These are phyloP conservation scores for Conopomorpha cramerella DNA, from an alignment of 1,140 invertebrate species.

Conservation along the genomic window DNA sequence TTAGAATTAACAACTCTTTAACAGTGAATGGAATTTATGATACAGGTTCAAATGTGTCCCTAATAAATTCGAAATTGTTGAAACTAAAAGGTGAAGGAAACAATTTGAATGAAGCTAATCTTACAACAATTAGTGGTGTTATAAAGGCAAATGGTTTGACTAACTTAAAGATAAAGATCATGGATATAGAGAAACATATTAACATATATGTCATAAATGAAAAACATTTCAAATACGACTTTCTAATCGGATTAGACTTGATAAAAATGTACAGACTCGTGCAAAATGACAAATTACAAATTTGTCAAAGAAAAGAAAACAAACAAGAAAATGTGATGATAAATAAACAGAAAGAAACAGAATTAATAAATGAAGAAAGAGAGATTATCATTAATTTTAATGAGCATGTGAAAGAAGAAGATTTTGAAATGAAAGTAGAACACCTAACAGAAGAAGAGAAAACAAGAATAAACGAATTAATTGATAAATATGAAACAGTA, in stretches of 20 bases:
- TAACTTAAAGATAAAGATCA: constrained; percentile 10
- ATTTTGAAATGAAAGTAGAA: constrained; percentile 12
- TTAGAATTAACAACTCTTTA: constrained; percentile 14
- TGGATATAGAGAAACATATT: constrained; percentile 28
- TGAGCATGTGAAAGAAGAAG: constrained; percentile 12
- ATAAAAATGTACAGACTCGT: constrained; percentile 63
- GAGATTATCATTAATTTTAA: constrained; percentile 13
- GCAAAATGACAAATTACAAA: constrained; percentile 22
- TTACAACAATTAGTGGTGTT: constrained; percentile 18
- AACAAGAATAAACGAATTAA: constrained; percentile 12
- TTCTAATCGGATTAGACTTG: constrained; percentile 44
- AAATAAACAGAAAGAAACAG: constrained; percentile 5
- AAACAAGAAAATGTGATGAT: not conserved
- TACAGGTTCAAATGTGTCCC: constrained; percentile 16
- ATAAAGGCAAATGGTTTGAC: constrained; percentile 13
- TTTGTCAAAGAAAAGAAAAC: not conserved
- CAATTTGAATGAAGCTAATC: constrained; percentile 7
- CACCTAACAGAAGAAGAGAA: constrained; percentile 12
- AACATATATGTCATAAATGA: constrained; percentile 1
- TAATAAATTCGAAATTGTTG: constrained; percentile 20
- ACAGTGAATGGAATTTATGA: constrained; percentile 13
- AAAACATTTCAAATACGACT: constrained; percentile 1
- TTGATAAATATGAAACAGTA: constrained; percentile 12
- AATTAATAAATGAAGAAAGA: not conserved
- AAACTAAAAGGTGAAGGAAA: constrained; percentile 11